Evolutionary conservation across 2,113 vertebrate genomes (phyloP).

Genomic region (Conger conger): DNA sequence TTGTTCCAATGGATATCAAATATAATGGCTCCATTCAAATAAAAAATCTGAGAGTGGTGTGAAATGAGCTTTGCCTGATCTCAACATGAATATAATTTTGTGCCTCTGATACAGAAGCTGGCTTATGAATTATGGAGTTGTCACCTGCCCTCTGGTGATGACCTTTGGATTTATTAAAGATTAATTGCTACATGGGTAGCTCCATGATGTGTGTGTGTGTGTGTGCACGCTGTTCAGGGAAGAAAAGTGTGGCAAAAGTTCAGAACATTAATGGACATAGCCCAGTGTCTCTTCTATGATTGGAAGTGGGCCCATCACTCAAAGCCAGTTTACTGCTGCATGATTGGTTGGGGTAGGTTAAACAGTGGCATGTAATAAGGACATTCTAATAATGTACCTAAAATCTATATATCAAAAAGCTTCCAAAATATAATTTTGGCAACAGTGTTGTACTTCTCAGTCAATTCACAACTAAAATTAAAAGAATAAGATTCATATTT

Average conservation of each 20-base stretch:
- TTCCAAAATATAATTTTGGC: too few relatives aligned
- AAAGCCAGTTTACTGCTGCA: not conserved
- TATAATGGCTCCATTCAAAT: constrained; percentile 31
- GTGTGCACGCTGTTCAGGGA: not conserved
- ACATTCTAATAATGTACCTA: too few relatives aligned
- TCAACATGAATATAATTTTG: constrained; percentile 22
- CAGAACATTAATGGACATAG: not conserved
- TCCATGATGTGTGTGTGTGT: not conserved
- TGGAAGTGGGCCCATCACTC: not conserved
- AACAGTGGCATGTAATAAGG: not conserved
- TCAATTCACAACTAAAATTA: too few relatives aligned
- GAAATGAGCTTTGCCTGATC: constrained; percentile 25
- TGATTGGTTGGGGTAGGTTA: not conserved
- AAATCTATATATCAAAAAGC: too few relatives aligned
- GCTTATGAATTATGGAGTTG: constrained; percentile 16
- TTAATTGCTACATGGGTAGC: constrained; percentile 19
- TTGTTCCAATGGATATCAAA: constrained; percentile 37
- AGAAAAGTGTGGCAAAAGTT: too few relatives aligned
- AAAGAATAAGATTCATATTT: too few relatives aligned
- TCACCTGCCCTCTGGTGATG: constrained; percentile 8
- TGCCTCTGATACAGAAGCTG: constrained; percentile 5
- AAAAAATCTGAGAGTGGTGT: constrained; percentile 23
- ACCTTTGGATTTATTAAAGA: constrained; percentile 27
- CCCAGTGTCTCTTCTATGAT: not conserved
- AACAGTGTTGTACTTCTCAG: too few relatives aligned